Evolutionary conservation across 2,888 invertebrate genomes (phyloP).

Genomic region (Ennomos fuscantarius): DNA sequence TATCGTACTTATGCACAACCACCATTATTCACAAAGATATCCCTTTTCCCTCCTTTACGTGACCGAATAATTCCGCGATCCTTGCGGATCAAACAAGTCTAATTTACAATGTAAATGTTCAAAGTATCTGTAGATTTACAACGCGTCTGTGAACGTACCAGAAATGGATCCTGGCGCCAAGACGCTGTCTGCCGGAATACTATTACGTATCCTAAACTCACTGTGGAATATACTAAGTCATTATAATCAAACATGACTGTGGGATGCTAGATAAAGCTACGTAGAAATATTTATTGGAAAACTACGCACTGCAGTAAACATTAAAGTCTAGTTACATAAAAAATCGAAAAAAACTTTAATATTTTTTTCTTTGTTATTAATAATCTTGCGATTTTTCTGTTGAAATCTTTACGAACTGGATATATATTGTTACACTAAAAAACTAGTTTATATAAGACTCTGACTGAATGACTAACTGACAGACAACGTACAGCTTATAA

Average conservation of each 20-base stretch:
- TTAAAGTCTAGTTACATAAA: too few relatives aligned
- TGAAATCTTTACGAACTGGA: too few relatives aligned
- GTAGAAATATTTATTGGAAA: too few relatives aligned
- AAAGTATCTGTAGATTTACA: conserved; percentile 27
- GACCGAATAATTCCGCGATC: conserved; percentile 12
- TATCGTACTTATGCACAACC: background rate
- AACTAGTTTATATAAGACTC: too few relatives aligned
- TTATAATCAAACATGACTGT: background rate
- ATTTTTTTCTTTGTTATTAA: too few relatives aligned
- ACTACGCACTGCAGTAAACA: too few relatives aligned
- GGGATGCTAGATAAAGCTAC: background rate
- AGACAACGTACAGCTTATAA: too few relatives aligned
- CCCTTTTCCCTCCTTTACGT: conserved; percentile 8
- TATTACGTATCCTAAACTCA: conserved; percentile 19
- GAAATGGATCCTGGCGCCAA: conserved; percentile 30
- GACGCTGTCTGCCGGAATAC: conserved; percentile 17
- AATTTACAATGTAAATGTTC: conserved; percentile 32
- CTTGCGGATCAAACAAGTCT: conserved; percentile 21
- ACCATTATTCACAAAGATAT: conserved; percentile 3
- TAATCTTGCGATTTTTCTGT: too few relatives aligned
- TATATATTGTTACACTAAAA: too few relatives aligned
- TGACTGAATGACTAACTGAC: too few relatives aligned
- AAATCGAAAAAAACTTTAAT: too few relatives aligned
- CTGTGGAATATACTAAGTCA: background rate
- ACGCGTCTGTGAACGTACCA: conserved; percentile 11